Evolutionary conservation across 2,888 invertebrate genomes (phyloP).

Genomic region (Nymphalis urticae): DNA sequence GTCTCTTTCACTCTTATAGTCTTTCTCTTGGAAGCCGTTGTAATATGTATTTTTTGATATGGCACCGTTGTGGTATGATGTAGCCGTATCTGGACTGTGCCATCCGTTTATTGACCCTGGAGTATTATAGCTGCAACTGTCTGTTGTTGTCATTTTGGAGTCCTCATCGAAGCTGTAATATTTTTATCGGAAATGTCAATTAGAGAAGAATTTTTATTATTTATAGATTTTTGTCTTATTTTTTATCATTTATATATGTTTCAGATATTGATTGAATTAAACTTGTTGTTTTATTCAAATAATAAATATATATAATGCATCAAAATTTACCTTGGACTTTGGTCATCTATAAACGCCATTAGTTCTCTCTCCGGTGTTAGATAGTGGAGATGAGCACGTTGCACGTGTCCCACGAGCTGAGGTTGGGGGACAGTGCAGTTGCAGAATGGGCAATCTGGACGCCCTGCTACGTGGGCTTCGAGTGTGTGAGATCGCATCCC

Average conservation of each 20-base stretch:
- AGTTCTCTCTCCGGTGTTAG: conserved; percentile 89
- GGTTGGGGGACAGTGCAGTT: conserved; percentile 87
- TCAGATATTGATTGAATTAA: too few species aligned
- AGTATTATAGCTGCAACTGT: conserved; percentile 80
- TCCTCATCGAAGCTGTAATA: conserved; percentile 76
- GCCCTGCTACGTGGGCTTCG: conserved; percentile 89
- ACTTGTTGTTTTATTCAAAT: too few species aligned
- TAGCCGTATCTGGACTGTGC: conserved; percentile 75
- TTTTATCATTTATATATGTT: too few species aligned
- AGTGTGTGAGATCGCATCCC: conserved; percentile 90
- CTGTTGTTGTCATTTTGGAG: conserved; percentile 83
- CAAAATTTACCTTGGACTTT: conserved; percentile 76
- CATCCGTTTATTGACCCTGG: conserved; percentile 82
- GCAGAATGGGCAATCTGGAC: conserved; percentile 91
- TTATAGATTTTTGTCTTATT: too few species aligned
- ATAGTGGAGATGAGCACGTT: conserved; percentile 91
- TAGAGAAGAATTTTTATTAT: background rate
- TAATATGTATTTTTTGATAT: conserved; percentile 72
- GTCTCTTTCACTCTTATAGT: conserved; percentile 50
- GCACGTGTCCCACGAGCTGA: conserved; percentile 89
- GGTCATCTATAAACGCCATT: conserved; percentile 89
- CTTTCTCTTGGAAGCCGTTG: conserved; percentile 67
- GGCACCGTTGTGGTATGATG: conserved; percentile 71
- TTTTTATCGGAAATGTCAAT: background rate
- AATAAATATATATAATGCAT: background rate